Conservation (phyloP, 53 echinoderm and acorn worm species). For the Astropecten irregularis region DNA sequence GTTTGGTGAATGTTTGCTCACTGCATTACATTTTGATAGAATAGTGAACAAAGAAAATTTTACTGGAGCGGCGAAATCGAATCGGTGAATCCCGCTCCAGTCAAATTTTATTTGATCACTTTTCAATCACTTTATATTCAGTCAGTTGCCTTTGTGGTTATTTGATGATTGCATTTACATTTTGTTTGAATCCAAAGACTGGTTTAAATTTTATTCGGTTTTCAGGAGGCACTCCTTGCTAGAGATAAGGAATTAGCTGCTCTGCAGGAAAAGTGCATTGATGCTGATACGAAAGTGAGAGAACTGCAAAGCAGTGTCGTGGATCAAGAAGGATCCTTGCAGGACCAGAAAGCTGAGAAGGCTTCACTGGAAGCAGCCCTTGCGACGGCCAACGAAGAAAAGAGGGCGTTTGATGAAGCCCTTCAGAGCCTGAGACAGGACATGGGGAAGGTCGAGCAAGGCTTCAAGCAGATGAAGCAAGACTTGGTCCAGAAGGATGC, state of each 20-base stretch:
- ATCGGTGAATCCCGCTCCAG: too few species aligned
- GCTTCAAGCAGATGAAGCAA: conserved; percentile 92
- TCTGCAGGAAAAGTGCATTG: conserved; percentile 80
- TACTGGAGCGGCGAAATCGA: too few species aligned
- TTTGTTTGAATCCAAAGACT: too few species aligned
- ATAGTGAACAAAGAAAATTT: too few species aligned
- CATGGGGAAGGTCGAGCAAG: conserved; percentile 85
- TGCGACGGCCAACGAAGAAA: conserved; percentile 88
- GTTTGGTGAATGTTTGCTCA: too few species aligned
- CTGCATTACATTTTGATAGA: too few species aligned
- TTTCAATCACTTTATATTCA: too few species aligned
- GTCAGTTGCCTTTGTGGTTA: too few species aligned
- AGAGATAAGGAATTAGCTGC: conserved; percentile 83
- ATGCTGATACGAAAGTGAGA: conserved; percentile 70
- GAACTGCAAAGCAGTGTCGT: conserved; percentile 66
- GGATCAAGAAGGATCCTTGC: conserved; percentile 78
- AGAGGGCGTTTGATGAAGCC: conserved; percentile 79
- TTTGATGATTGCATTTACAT: too few species aligned
- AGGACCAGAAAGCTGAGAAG: conserved; percentile 76
- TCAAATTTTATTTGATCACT: too few species aligned
- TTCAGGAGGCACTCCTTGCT: conserved; percentile 85
- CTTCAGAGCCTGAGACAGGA: conserved; percentile 81
- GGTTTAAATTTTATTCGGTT: too few species aligned
- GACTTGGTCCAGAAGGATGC: conserved; percentile 71
- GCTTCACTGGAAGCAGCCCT: conserved; percentile 87